Evolutionary conservation across 2,113 vertebrate genomes (phyloP).

Genomic region (Oncorhynchus clarkii): DNA sequence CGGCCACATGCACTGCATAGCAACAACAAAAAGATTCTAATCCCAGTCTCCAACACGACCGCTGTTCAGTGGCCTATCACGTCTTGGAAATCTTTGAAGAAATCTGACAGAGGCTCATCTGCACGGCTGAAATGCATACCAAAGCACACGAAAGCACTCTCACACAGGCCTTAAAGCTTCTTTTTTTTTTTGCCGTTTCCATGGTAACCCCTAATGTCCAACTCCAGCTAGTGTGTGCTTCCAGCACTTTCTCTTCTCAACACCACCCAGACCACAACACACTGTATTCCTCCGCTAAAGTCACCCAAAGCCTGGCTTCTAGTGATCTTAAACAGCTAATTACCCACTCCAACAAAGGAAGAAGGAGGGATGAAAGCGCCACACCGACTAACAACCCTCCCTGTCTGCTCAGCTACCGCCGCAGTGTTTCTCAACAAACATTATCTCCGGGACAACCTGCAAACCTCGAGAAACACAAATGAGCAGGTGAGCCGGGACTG

Average conservation of each 20-base stretch:
- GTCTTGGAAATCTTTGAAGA: conserved; percentile 47
- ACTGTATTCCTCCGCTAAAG: conserved; percentile 53
- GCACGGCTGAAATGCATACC: conserved; percentile 24
- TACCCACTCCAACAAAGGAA: conserved; percentile 41
- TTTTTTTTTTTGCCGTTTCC: conserved; percentile 72
- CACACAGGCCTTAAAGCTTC: conserved; percentile 62
- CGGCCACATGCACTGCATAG: conserved; percentile 47
- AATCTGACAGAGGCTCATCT: conserved; percentile 31
- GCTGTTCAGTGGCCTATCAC: conserved; percentile 42
- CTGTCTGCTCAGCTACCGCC: conserved; percentile 23
- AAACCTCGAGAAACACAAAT: not conserved
- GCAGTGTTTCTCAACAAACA: conserved; percentile 18
- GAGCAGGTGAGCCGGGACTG: not conserved
- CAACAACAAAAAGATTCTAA: conserved; percentile 64
- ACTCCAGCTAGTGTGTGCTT: conserved; percentile 60
- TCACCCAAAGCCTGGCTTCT: conserved; percentile 37
- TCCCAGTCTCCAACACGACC: conserved; percentile 45
- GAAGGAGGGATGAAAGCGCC: conserved; percentile 8
- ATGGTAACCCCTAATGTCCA: conserved; percentile 75
- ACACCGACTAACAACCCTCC: conserved; percentile 35
- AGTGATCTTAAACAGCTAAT: conserved; percentile 51
- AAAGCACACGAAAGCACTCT: conserved; percentile 38
- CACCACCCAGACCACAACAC: conserved; percentile 56
- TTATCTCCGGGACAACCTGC: not conserved
- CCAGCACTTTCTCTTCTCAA: conserved; percentile 58